phyloP scores from a whole-genome alignment of 2,888 invertebrate genomes.

The Leptinotarsa peninsularis region DNA sequence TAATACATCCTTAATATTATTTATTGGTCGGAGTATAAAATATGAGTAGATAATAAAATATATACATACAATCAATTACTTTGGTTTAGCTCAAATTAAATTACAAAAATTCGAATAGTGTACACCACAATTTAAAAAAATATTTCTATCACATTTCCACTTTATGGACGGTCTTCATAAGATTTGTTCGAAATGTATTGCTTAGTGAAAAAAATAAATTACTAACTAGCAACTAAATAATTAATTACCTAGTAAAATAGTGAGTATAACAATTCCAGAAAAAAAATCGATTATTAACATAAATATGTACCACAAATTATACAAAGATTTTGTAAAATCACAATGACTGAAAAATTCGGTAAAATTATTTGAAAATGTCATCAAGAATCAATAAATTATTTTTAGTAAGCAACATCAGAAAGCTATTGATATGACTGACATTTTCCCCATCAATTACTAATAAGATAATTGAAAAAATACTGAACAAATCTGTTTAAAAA shows the following conservation, averaged over 20 bases:
- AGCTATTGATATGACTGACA: too few relatives aligned
- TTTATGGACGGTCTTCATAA: constrained; percentile 23
- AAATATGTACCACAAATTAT: neutral
- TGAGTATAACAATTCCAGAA: constrained; percentile 7
- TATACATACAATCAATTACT: constrained; percentile 37
- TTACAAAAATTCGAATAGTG: constrained; percentile 8
- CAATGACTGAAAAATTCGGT: neutral
- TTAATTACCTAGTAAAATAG: neutral
- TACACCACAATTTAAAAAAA: constrained; percentile 12
- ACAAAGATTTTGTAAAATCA: neutral
- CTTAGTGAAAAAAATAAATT: constrained; percentile 5
- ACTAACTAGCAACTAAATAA: constrained; percentile 3
- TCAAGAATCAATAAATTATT: neutral
- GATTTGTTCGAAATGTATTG: constrained; percentile 26
- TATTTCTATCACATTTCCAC: constrained; percentile 25
- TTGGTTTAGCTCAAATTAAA: constrained; percentile 34
- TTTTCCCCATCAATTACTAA: too few relatives aligned
- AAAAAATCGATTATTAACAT: neutral
- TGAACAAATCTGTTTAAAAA: too few relatives aligned
- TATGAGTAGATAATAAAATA: constrained; percentile 21
- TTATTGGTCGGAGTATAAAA: constrained; percentile 12
- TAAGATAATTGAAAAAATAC: too few relatives aligned
- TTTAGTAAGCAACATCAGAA: too few relatives aligned
- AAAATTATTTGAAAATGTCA: neutral
- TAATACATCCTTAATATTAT: neutral